These are phyloP conservation scores for Halichoerus grypus DNA, from an alignment of 2,113 vertebrate genomes.

Conservation along the genomic window DNA sequence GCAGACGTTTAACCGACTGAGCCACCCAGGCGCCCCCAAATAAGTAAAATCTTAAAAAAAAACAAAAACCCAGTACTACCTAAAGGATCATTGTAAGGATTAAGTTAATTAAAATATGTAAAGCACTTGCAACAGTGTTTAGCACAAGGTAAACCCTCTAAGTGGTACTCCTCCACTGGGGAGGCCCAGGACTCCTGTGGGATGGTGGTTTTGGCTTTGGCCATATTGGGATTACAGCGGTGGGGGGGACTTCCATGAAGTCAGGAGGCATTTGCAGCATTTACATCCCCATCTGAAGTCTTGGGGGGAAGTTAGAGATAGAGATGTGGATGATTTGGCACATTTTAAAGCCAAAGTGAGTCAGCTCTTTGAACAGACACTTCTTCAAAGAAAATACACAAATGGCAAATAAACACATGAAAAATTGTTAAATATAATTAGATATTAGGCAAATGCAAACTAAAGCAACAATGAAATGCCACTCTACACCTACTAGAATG, in stretches of 20 bases:
- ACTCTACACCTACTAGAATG: neutral
- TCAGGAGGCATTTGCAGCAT: neutral
- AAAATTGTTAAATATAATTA: neutral
- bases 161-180: neutral
- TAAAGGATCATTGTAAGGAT: neutral
- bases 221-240: neutral
- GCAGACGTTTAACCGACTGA: neutral
- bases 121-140: neutral
- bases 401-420: neutral
- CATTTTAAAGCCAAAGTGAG: conserved; percentile 12
- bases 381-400: neutral
- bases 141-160: neutral
- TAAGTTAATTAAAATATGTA: neutral
- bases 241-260: neutral
- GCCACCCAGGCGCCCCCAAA: neutral
- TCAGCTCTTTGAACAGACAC: neutral
- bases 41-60: neutral
- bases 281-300: neutral
- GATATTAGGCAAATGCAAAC: neutral
- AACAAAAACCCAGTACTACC: neutral
- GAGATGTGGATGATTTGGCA: neutral
- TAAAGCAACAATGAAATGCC: neutral
- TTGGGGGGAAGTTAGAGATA: neutral
- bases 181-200: neutral
- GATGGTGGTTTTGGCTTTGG: neutral